Evolutionary conservation across 2,888 invertebrate species (phyloP).

Genomic region (Thecophora atra): DNA sequence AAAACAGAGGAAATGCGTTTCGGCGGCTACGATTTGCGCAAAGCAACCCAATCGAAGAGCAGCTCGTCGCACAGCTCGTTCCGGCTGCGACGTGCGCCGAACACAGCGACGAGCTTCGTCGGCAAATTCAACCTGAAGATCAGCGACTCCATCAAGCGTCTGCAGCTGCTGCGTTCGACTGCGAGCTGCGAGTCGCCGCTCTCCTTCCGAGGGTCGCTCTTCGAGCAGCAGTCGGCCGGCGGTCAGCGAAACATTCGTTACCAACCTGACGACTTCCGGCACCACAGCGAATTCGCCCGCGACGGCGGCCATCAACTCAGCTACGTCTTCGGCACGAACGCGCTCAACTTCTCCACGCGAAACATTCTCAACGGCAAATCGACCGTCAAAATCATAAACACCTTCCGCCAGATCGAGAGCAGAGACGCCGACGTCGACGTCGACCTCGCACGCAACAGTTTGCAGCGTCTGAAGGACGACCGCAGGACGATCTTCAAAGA

Average conservation of each 20-base stretch:
- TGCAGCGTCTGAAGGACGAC: constrained; percentile 55
- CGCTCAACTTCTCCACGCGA: constrained; percentile 58
- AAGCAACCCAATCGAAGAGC: constrained; percentile 58
- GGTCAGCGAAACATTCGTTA: constrained; percentile 44
- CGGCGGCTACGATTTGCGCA: constrained; percentile 64
- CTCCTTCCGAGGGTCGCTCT: constrained; percentile 63
- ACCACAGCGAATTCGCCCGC: constrained; percentile 46
- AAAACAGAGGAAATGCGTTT: constrained; percentile 58
- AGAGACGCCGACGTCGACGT: constrained; percentile 37
- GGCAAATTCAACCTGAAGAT: constrained; percentile 60
- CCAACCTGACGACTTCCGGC: constrained; percentile 58
- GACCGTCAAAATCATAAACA: constrained; percentile 56
- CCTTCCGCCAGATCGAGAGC: constrained; percentile 53
- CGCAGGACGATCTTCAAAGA: constrained; percentile 59
- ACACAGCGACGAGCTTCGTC: constrained; percentile 60
- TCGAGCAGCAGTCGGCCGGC: constrained; percentile 50
- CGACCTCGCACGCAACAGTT: constrained; percentile 50
- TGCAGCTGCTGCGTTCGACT: constrained; percentile 43
- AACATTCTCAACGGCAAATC: constrained; percentile 61
- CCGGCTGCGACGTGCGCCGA: constrained; percentile 59
- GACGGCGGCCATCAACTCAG: constrained; percentile 41
- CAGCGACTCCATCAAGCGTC: constrained; percentile 53
- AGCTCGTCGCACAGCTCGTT: constrained; percentile 53
- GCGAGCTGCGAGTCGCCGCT: constrained; percentile 59
- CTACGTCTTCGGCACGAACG: constrained; percentile 60